Base-by-base conservation (phyloP, 2,113 vertebrate species). In the Zosterops lateralis region DNA sequence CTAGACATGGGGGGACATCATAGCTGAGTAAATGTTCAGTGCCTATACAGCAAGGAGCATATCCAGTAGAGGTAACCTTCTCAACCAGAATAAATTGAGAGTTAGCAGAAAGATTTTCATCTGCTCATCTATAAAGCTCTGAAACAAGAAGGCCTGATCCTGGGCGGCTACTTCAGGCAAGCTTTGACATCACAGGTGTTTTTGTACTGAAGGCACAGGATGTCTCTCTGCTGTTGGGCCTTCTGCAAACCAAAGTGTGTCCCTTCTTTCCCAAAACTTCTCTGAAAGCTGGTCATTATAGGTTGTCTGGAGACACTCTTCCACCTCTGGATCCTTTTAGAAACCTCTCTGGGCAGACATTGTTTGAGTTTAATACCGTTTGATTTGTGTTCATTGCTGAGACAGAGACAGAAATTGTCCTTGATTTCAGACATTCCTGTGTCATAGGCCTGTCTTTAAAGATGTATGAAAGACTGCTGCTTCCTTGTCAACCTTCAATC, bases 1-100 rank as follows among this genome's bases (percentile, higher is more conserved):
- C 3, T 34, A 56, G 50, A 18, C 13, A 56, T 3, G 5, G 0
- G 3, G 9, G 42, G 13, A 50, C 28, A n/a, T 42, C 2, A 1
- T 11, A 44, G 21, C 38, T 58, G 50, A 50, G 51, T 50, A 78
- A 75, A 51, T 60, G 14, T 54, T 86, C 15, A 5, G 28, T 76
- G 51, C n/a, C 61, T 53, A 6, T 56, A 48, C 40, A 88, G 68
- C 58, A 88, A 32, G n/a, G 45, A 57, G 17, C 40, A 44, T 77
- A 77, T 83, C 47, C 65, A 71, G 25, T 32, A 79, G 36, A 83
- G 38, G 16, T 28, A 87, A 83, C 19, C n/a, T 87, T 92, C 42
- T 77, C 57, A 73, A 17, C 32, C 34, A 79, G 51, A 80, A 77
- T 48, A 68, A 74, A 57, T 0, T 85, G 83, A 71, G 50, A 47